These are phyloP conservation scores for Caenorhabditis zanzibari DNA, from an alignment of 2,888 invertebrate genomes.

Conservation along the genomic window DNA sequence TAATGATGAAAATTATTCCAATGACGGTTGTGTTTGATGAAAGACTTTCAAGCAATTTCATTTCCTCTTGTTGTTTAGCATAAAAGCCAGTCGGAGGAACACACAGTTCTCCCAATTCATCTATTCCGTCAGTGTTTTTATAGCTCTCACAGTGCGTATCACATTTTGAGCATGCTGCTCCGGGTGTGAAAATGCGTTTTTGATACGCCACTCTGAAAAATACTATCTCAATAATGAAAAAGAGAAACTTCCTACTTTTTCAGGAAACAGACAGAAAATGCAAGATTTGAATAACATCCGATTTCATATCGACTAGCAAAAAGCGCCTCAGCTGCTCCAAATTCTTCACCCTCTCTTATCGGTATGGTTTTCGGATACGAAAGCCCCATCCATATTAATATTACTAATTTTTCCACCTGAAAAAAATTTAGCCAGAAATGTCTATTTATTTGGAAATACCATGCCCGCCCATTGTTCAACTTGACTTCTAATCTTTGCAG, in stretches of 20 bases:
- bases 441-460: too few relatives aligned
- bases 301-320: constrained; percentile 11
- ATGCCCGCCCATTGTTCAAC: too few relatives aligned
- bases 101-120: constrained; percentile 4
- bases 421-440: neutral
- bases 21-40: too few relatives aligned
- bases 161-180: constrained; percentile 2
- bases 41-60: too few relatives aligned
- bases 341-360: neutral
- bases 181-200: neutral
- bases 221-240: neutral
- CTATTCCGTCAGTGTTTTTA: neutral
- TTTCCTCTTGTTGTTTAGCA: neutral
- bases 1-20: too few relatives aligned
- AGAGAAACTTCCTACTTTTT: neutral
- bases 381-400: neutral
- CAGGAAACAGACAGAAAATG: neutral
- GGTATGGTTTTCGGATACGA: neutral
- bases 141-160: neutral
- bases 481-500: neutral
- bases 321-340: neutral
- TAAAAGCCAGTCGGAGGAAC: neutral
- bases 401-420: neutral
- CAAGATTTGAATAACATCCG: neutral
- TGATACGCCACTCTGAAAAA: constrained; percentile 1